A percentile compares a stretch with the other conserved stretches of the same genome.
These are phyloP conservation scores for Sminthurides aquaticus DNA, from an alignment of 2,888 invertebrate species.

Conservation along the genomic window DNA sequence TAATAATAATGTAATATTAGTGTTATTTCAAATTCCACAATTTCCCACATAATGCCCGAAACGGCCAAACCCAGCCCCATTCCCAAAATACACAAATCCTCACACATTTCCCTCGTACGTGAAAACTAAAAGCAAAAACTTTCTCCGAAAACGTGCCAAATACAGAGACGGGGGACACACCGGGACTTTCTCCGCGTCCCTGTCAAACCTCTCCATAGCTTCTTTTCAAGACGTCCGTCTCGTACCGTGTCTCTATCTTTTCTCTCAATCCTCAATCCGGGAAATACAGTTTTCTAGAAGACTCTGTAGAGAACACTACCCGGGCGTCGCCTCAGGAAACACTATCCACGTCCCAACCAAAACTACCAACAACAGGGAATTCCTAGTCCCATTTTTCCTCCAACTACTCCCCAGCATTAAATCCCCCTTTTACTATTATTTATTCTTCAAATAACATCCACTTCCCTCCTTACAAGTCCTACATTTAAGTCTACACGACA, in stretches of 20 bases:
- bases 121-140: background rate
- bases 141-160: background rate
- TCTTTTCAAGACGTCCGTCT: too few species aligned
- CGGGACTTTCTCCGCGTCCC: background rate
- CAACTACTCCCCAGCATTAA: too few species aligned
- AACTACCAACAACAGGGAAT: background rate
- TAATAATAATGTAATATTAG: constrained; percentile 1
- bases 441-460: too few species aligned
- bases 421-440: too few species aligned
- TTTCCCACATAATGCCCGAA: background rate
- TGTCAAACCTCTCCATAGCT: background rate
- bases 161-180: background rate
- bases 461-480: too few species aligned
- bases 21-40: constrained; percentile 7
- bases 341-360: too few species aligned
- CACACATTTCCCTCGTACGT: background rate
- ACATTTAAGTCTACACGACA: too few species aligned
- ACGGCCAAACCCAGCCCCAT: background rate
- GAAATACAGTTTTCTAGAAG: too few species aligned
- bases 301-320: too few species aligned
- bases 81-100: background rate
- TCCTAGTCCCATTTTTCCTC: too few species aligned
- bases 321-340: too few species aligned
- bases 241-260: background rate
- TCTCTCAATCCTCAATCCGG: too few species aligned